phyloP scores from a whole-genome alignment of 2,888 invertebrate genomes.

The Tipula confusa region DNA sequence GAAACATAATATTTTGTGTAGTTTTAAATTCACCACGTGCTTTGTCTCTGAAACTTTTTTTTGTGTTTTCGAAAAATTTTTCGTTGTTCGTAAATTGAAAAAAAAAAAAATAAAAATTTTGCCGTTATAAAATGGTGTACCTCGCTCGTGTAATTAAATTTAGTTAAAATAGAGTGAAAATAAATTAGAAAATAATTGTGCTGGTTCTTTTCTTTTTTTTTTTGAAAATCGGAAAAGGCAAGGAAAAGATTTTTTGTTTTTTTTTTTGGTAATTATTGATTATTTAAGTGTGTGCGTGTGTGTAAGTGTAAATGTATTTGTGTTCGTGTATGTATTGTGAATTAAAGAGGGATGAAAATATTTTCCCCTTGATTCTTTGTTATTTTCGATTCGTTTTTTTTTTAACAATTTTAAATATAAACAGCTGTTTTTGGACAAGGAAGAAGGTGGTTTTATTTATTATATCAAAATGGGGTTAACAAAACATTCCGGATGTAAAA shows the following conservation, averaged over 20 bases:
- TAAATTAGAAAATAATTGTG: neutral
- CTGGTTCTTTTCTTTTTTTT: neutral
- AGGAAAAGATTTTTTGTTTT: neutral
- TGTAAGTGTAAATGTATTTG: too few species aligned
- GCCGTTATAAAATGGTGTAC: neutral
- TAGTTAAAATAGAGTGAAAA: neutral
- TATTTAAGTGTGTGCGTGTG: neutral
- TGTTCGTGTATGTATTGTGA: neutral
- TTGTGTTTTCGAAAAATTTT: neutral
- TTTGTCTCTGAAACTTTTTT: neutral
- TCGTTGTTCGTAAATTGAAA: neutral
- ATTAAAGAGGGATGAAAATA: neutral
- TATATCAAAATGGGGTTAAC: neutral
- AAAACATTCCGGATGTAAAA: neutral
- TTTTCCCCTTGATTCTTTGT: neutral
- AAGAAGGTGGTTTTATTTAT: neutral
- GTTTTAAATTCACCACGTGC: neutral
- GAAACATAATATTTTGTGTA: neutral
- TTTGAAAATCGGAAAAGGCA: neutral
- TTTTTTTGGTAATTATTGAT: neutral
- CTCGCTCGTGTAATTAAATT: neutral
- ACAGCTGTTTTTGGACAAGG: slow-evolving; percentile 20
- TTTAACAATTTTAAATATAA: too few species aligned
- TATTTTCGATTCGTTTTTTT: neutral
- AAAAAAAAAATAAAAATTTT: neutral